A percentile compares a stretch with the other conserved stretches of the same genome.
phyloP scores from a whole-genome alignment of 2,888 invertebrate genomes.

The Calephelis perditalis region DNA sequence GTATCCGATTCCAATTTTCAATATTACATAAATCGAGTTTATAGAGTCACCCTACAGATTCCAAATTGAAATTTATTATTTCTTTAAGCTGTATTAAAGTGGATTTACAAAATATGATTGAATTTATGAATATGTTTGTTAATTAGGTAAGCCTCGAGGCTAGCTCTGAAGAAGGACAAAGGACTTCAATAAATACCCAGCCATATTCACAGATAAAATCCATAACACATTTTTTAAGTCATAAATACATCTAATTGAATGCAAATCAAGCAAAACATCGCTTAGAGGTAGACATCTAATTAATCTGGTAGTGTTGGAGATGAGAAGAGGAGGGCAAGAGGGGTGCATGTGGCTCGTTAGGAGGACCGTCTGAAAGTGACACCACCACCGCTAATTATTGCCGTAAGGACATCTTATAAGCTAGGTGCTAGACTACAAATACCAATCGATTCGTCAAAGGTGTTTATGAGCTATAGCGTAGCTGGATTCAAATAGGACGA shows the following conservation, averaged over 20 bases:
- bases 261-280: slow-evolving; percentile 25
- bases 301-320: slow-evolving; percentile 41
- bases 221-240: background rate
- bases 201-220: background rate
- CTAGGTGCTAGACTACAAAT: slow-evolving; percentile 24
- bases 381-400: slow-evolving; percentile 68
- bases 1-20: too few relatives aligned
- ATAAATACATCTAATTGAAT: slow-evolving; percentile 8
- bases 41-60: too few relatives aligned
- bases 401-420: slow-evolving; percentile 50
- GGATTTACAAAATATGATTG: too few relatives aligned
- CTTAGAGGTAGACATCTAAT: slow-evolving; percentile 46
- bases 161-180: too few relatives aligned
- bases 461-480: background rate
- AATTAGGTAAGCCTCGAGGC: too few relatives aligned
- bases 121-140: too few relatives aligned
- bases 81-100: too few relatives aligned
- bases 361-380: slow-evolving; percentile 66
- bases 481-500: background rate
- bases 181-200: too few relatives aligned
- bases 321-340: slow-evolving; percentile 28
- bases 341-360: slow-evolving; percentile 60
- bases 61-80: too few relatives aligned
- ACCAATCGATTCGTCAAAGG: slow-evolving; percentile 15
- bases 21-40: too few relatives aligned